These are phyloP conservation scores for Dendroctonus valens DNA, from an alignment of 1,140 invertebrate genomes.

Conservation along the genomic window DNA sequence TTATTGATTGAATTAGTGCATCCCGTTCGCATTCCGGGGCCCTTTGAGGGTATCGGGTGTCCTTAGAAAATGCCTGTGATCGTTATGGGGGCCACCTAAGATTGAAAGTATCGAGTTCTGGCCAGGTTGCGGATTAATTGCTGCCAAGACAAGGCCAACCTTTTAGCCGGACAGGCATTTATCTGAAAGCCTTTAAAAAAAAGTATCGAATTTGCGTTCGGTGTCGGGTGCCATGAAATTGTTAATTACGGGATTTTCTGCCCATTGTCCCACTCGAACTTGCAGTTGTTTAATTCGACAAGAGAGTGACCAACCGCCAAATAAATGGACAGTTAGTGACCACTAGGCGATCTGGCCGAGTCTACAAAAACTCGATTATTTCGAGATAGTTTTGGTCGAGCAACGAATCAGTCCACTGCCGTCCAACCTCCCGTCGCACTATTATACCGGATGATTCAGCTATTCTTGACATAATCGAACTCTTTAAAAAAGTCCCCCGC, in stretches of 20 bases:
- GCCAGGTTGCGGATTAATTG: too few species aligned
- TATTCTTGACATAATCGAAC: conserved; percentile 28
- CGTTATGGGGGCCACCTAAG: too few species aligned
- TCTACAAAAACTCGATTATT: conserved; percentile 12
- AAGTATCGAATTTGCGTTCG: conserved; percentile 1
- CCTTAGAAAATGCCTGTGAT: too few species aligned
- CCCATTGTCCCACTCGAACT: too few species aligned
- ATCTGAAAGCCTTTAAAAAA: too few species aligned
- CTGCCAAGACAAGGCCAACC: too few species aligned
- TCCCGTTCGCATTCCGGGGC: background rate
- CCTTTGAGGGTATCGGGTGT: too few species aligned
- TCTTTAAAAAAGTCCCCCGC: conserved; percentile 26
- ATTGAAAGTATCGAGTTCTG: too few species aligned
- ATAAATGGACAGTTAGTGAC: background rate
- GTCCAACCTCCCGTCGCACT: conserved; percentile 8
- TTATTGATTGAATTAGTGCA: conserved; percentile 1
- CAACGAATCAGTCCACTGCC: conserved; percentile 1
- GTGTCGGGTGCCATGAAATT: background rate
- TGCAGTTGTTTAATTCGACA: too few species aligned
- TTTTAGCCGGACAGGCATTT: too few species aligned
- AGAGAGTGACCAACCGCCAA: too few species aligned
- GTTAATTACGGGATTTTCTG: too few species aligned
- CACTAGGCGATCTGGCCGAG: background rate
- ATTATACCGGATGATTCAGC: conserved; percentile 28
- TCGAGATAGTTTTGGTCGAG: conserved; percentile 23